Base-by-base conservation (phyloP, 1,140 invertebrate species). In the Apis mellifera region DNA sequence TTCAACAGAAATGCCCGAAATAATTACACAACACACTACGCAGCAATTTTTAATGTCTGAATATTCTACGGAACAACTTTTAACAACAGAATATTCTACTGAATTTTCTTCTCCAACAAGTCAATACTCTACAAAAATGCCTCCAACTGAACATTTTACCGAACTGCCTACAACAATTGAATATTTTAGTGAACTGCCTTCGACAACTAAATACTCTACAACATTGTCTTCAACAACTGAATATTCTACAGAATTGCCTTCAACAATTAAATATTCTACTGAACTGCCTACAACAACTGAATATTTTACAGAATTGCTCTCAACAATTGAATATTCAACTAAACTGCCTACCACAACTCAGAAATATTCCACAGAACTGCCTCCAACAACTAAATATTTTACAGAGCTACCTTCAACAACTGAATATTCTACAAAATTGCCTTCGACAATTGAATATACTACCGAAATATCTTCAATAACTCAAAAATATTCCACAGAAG, bases 71-170 rank as follows among this genome's bases (percentile, higher is more conserved):
- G 62, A 69, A 74, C 60, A 84, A 15, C 1, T 0, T 21, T 48
- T 32, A 17, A 68, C 73, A 17, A 26, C 11, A 4, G 42, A 78
- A 62, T 69, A 83, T 2, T 13, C 52, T 1, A 85, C 84, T 15
- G 81, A 73, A 57, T 32, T 73, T 21, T 26, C 4, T 32, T 23
- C 32, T 65, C 55, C 23, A 48, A 66, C 42, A 19, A 74, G n/a
- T 2, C 21, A 73, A 1, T 64, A 65, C 9, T 66, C 64, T 9
- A 83, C 83, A 42, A 73, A 84, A 77, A 62, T 54, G 50, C 52
- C 57, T 32, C 21, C 13, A 74, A 74, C 23, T 32, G 54, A 59
- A 11, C 9, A 78, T 0, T 17, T 32, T 0, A 84, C 84, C n/a
- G 80, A 52, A 32, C 55, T 54, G 50, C 52, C 57, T 32, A n/a